A percentile compares a stretch with the other conserved stretches of the same genome.
Evolutionary conservation across 2,888 invertebrate genomes (phyloP).

Genomic region (Cephus runcator): DNA sequence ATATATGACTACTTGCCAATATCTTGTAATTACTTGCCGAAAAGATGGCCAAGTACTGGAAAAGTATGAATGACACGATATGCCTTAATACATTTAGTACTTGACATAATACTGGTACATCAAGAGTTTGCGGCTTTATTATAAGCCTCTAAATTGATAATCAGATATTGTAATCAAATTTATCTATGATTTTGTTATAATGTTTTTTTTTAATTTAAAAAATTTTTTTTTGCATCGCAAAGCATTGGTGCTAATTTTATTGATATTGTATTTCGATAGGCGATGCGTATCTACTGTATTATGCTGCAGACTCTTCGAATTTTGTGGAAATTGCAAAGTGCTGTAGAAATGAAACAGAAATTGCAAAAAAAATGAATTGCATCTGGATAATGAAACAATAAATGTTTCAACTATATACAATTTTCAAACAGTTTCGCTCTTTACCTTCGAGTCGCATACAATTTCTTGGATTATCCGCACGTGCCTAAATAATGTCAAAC

Average conservation of each 20-base stretch:
- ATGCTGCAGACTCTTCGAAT: neutral
- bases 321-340: neutral
- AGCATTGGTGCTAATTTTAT: neutral
- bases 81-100: neutral
- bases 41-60: neutral
- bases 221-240: neutral
- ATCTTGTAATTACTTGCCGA: neutral
- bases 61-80: neutral
- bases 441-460: neutral
- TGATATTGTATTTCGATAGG: neutral
- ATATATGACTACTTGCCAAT: neutral
- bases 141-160: too few relatives aligned
- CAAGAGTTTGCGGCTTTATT: neutral
- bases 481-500: neutral
- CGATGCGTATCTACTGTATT: neutral
- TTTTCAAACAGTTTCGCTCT: neutral
- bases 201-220: neutral
- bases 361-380: neutral
- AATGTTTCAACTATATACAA: neutral
- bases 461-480: neutral
- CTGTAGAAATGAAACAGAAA: neutral
- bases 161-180: neutral
- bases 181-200: neutral
- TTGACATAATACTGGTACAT: neutral
- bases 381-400: neutral